Evolutionary conservation across 2,113 vertebrate genomes (phyloP).

Genomic region (Isurus oxyrinchus): DNA sequence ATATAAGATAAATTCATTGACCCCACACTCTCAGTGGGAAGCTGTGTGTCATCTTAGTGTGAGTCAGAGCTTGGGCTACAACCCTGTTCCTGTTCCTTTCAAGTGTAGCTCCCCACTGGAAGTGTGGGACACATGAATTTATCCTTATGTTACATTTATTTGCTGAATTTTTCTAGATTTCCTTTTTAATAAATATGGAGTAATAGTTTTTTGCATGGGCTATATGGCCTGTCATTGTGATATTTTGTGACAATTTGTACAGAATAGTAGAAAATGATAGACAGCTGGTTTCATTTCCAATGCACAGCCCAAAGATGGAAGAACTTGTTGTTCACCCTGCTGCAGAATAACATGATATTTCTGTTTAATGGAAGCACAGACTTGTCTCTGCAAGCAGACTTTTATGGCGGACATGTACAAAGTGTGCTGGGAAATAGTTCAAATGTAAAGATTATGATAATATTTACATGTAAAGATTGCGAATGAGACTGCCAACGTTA

Average conservation of each 20-base stretch:
- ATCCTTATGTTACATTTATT: background rate
- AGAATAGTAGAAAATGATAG: too few species aligned
- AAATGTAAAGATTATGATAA: background rate
- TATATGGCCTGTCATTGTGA: background rate
- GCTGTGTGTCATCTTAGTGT: background rate
- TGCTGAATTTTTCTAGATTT: background rate
- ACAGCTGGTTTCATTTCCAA: too few species aligned
- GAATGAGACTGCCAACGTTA: background rate
- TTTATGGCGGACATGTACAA: background rate
- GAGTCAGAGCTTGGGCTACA: background rate
- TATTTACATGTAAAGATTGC: background rate
- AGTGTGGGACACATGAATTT: background rate
- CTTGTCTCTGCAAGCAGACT: background rate
- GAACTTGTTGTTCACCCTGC: too few species aligned
- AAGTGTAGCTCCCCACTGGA: background rate
- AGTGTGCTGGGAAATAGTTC: background rate
- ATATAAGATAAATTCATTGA: background rate
- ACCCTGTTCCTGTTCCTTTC: background rate
- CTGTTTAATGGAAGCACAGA: background rate
- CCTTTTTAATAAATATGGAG: background rate
- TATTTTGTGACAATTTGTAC: background rate
- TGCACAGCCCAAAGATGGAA: too few species aligned
- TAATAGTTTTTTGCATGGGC: background rate
- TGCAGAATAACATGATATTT: background rate
- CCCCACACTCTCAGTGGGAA: background rate